Evolutionary conservation across 2,888 invertebrate species (phyloP).

Genomic region (Apoderus coryli): DNA sequence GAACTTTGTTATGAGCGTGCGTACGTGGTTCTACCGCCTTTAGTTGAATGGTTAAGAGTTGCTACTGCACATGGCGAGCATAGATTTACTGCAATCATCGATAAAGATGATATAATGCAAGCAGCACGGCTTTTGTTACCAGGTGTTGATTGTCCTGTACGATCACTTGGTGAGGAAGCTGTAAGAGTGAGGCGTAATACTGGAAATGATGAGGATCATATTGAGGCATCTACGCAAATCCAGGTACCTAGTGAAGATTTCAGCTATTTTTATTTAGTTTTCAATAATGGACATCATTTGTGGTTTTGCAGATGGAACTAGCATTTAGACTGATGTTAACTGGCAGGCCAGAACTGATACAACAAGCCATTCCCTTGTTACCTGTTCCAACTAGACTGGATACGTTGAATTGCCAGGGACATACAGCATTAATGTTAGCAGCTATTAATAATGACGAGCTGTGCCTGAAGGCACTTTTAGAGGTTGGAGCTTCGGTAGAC

Average conservation of each 20-base stretch:
- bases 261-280: not conserved
- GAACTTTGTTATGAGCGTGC: conserved; percentile 77
- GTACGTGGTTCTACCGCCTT: conserved; percentile 74
- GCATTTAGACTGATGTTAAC: conserved; percentile 70
- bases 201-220: conserved; percentile 29
- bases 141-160: conserved; percentile 77
- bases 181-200: conserved; percentile 31
- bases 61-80: conserved; percentile 71
- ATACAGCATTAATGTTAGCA: conserved; percentile 74
- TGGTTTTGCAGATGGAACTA: conserved; percentile 38
- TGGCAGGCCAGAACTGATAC: conserved; percentile 65
- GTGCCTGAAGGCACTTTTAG: conserved; percentile 34
- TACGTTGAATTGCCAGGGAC: conserved; percentile 62
- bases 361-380: conserved; percentile 60
- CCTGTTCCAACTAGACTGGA: conserved; percentile 58
- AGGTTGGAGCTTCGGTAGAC: conserved; percentile 71
- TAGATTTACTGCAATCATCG: conserved; percentile 60
- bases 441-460: conserved; percentile 66
- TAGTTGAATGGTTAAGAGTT: conserved; percentile 83
- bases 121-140: conserved; percentile 74
- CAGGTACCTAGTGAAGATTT: conserved; percentile 23
- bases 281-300: not conserved
- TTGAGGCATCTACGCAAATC: conserved; percentile 30
- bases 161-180: conserved; percentile 51
- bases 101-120: conserved; percentile 72